Evolutionary conservation across 1,140 invertebrate genomes (phyloP), one percentile per base, ranked within the genome.

Genomic region (Drosophila novamexicana): DNA sequence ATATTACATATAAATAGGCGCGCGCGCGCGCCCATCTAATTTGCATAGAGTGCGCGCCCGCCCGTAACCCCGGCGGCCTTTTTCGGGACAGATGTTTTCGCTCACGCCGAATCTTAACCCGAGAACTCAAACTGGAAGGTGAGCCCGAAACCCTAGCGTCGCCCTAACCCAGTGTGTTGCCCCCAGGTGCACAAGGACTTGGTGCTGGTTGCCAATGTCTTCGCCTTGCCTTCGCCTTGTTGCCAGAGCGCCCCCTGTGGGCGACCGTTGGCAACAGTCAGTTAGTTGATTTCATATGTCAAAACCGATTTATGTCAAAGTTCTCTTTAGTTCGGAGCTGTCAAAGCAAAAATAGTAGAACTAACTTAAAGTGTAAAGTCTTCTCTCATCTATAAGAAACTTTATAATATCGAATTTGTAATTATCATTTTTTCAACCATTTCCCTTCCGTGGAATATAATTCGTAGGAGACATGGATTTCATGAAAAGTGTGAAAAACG

Each of bases 1-100:
- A 86, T 82, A 78, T 82, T 86, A 75, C 77, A 58, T 76, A 88
- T 86, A 88, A 79, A 86, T 79, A 86, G 88, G 72, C 83, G 67
- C 76, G 83, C 83, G 83, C 83, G 22, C 22, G 22, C 22, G 22
- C 22, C 79, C 83, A 82, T 86, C 83, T 82, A 79, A 86, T 86
- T 86, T 86, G 83, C 83, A 86, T 86, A 83, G 70, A 40, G 56
- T 50, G 63, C 72, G 66, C 37, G 39, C 62, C 39, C 49, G 40
- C 22, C 50, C 50, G 18, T 70, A 53, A 62, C 62, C 65, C 78
- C 70, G 66, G 59, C 79, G 82, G 75, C 79, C 5, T 29, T 29
- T 29, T 64, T 34, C 79, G 53, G 62, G 79, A 63, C 82, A 85
- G 81, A 78, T 85, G 81, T 85, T 85, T 86, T 76, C 45, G 67